Base-by-base conservation (phyloP, 2,113 vertebrate genomes). In the Tautogolabrus adspersus region DNA sequence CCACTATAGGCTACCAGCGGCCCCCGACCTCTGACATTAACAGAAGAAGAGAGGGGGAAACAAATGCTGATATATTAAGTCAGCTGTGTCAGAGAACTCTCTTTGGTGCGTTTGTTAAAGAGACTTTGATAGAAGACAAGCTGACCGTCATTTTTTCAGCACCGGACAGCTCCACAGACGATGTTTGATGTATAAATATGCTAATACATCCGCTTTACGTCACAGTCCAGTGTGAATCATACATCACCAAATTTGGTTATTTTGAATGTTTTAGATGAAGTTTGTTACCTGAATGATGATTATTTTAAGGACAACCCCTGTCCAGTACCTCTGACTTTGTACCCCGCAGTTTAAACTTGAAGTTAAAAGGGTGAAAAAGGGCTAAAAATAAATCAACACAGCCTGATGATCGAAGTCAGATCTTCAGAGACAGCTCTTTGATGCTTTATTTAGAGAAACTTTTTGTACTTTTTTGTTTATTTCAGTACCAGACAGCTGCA, bases 401-500 rank as follows among this genome's bases (percentile, higher is more conserved):
- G 22, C 1, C 3, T 55, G 9, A 3, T 52, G 12, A 44, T 34
- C n/a, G 3, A 37, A 13, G 18, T 38, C 7, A 64, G 30, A 8
- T 44, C 57, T 49, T 22, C 49, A 51, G 51, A 46, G 13, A 37
- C 7, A 6, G n/a, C 56, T 47, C 15, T 67, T 30, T 67, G 49
- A 34, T 40, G 47, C 46, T 26, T n/a, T 16, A 12, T 12, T 49
- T 3, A 21, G 13, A 30, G 19, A 13, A 77, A 56, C 9, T 59
- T 62, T 56, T 18, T 21, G 30, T 34, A 34, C 30, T 34, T 34
- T 34, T 34, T 5, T 34, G 30, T 38, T 34, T 6, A 3, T 77
- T 82, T 84, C 81, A 83, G 77, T 66, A 44, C 82, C 34, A 47
- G 73, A 78, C 66, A 81, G 71, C 84, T 62, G 62, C 51, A 8